Base-by-base conservation (phyloP, 1,140 invertebrate species). In the Dinoponera quadriceps region DNA sequence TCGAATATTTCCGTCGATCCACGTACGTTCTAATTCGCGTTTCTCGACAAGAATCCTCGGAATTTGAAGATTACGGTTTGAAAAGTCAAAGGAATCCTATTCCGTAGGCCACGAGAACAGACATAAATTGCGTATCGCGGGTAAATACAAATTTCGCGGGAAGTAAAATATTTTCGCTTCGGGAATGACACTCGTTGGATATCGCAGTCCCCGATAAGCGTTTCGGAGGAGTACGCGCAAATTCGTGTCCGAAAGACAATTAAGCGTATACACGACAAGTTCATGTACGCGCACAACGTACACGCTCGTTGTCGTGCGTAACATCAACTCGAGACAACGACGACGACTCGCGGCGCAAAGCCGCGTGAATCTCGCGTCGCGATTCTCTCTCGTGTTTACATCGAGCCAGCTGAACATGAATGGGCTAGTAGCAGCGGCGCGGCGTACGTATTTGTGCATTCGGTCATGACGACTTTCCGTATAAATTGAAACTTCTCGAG, bases 401-500 rank as follows among this genome's bases (percentile, higher is more conserved):
- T 80, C 77, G 68, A 51, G 66, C 68, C 85, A 87, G 72, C 84
- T 87, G 87, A 89, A 44, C 77, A 88, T 85, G 87, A 89, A 89
- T 85, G 87, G 84, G 71, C 80, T 54, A 44, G 81, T 54, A 82
- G 51, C 57, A 59, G 22, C 78, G 65, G 68, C 72, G 68, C 16
- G 48, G 62, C 66, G 75, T 62, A 88, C 74, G 66, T 87, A 89
- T 88, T 89, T 85, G 88, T 85, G 85, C 77, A 86, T 90, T 90
- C 84, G 90, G 85, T 90, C 90, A 88, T 87, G 90, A 91, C 88
- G 85, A 91, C 89, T 91, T 90, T 90, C 72, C 54, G 89, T 89
- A 91, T 92, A 91, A 91, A 92, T 92, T 91, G 91, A 91, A 92
- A 91, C 86, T 91, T 91, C 91, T 91, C 90, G 88, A 86, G 86